A percentile compares a stretch with the other conserved stretches of the same genome.
Conservation (phyloP, 2,888 invertebrate species). For the Plusia festucae region DNA sequence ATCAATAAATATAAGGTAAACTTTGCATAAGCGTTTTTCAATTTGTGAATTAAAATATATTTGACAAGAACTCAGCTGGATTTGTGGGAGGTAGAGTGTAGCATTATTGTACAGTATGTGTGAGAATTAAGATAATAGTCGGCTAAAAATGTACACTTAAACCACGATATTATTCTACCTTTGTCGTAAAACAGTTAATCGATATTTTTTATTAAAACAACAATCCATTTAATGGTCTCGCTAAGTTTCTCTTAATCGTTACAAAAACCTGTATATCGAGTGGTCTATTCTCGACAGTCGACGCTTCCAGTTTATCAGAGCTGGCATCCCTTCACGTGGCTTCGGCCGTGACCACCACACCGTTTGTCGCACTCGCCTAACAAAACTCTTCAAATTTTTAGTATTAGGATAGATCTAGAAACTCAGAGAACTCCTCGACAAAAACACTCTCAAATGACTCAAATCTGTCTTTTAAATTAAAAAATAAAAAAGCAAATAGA, state of each 20-base stretch:
- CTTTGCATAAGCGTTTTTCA: slow-evolving; percentile 16
- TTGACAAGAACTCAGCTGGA: not conserved
- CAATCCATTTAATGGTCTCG: slow-evolving; percentile 18
- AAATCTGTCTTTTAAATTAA: too few species aligned
- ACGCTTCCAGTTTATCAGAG: slow-evolving; percentile 38
- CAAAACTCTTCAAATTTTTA: too few species aligned
- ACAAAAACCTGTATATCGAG: slow-evolving; percentile 43
- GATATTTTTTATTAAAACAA: not conserved
- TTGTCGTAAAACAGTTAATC: not conserved
- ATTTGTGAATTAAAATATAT: slow-evolving; percentile 30
- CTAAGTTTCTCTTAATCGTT: slow-evolving; percentile 36
- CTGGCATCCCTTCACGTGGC: slow-evolving; percentile 44
- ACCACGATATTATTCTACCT: not conserved
- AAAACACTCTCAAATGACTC: too few species aligned
- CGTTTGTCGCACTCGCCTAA: slow-evolving; percentile 41
- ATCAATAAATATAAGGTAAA: too few species aligned
- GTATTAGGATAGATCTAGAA: too few species aligned
- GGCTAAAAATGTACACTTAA: not conserved
- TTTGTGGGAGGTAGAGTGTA: too few species aligned
- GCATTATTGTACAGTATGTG: not conserved
- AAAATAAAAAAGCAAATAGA: too few species aligned
- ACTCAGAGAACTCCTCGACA: too few species aligned
- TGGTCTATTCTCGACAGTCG: slow-evolving; percentile 38
- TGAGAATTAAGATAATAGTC: not conserved
- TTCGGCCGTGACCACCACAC: slow-evolving; percentile 38